phyloP scores from a whole-genome alignment of 2,797 vertebrate genomes.

The Myioborus miniatus region DNA sequence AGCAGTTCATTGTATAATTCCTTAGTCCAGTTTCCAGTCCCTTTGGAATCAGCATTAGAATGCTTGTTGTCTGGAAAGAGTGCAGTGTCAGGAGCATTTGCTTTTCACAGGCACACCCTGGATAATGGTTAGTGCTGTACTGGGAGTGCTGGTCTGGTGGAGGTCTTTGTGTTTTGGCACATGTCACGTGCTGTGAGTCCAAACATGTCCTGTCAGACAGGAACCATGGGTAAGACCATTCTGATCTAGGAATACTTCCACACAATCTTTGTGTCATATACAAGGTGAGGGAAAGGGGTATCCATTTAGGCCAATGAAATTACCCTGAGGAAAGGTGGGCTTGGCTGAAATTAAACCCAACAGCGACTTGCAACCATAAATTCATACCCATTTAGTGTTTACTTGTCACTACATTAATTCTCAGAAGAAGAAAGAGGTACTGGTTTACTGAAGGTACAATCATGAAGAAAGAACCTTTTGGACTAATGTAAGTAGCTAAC shows the following conservation, averaged over 20 bases:
- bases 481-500: background rate
- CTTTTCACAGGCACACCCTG: background rate
- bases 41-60: background rate
- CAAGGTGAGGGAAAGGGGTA: background rate
- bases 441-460: background rate
- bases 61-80: background rate
- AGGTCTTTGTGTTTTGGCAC: background rate
- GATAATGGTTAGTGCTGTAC: background rate
- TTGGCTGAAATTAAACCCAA: background rate
- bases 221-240: background rate
- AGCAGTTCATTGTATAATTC: background rate
- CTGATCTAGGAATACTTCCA: background rate
- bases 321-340: background rate
- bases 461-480: background rate
- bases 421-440: background rate
- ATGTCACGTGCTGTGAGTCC: background rate
- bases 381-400: background rate
- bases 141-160: background rate
- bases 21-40: background rate
- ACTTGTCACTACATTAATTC: background rate
- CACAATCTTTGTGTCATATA: background rate
- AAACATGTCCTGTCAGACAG: fast-evolving
- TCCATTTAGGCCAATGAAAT: background rate
- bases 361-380: background rate
- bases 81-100: background rate